Percentiles rank a stretch among this genome's conserved stretches.
These are phyloP conservation scores for Sula dactylatra DNA, from an alignment of 2,113 vertebrate species.

Conservation along the genomic window DNA sequence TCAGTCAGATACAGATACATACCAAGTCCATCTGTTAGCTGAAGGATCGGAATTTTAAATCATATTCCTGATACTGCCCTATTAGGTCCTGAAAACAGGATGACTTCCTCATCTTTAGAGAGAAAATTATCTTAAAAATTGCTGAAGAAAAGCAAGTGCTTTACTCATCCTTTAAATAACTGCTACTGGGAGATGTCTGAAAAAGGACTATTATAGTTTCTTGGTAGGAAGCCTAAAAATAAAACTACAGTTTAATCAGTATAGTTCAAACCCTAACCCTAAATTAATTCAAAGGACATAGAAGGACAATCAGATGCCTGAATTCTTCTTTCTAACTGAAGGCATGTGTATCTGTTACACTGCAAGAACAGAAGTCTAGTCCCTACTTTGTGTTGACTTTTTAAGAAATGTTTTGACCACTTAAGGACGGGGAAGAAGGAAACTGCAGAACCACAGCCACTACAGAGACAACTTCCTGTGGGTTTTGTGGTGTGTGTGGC, in stretches of 20 bases:
- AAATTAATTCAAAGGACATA: not conserved
- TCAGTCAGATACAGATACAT: not conserved
- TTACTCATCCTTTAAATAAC: not conserved
- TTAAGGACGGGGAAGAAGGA: conserved; percentile 59
- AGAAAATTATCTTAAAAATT: not conserved
- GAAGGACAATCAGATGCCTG: not conserved
- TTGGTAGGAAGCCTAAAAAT: conserved; percentile 20
- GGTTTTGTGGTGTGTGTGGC: conserved; percentile 65
- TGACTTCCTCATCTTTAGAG: not conserved
- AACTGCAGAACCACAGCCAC: conserved; percentile 70
- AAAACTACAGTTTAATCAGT: not conserved
- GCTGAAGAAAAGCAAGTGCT: not conserved
- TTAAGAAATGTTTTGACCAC: conserved; percentile 47
- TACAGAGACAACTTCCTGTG: conserved; percentile 75
- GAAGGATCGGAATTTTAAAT: not conserved
- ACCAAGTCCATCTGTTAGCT: not conserved
- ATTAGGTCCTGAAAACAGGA: not conserved
- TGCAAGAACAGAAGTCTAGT: conserved; percentile 11
- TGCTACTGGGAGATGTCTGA: not conserved
- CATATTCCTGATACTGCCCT: not conserved
- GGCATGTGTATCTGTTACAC: not conserved
- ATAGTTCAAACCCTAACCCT: not conserved
- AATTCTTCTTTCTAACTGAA: not conserved
- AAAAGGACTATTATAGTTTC: not conserved
- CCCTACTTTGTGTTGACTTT: conserved; percentile 30